phyloP scores from a whole-genome alignment of 2,797 vertebrate genomes.

The Schizopygopsis malacanthus region DNA sequence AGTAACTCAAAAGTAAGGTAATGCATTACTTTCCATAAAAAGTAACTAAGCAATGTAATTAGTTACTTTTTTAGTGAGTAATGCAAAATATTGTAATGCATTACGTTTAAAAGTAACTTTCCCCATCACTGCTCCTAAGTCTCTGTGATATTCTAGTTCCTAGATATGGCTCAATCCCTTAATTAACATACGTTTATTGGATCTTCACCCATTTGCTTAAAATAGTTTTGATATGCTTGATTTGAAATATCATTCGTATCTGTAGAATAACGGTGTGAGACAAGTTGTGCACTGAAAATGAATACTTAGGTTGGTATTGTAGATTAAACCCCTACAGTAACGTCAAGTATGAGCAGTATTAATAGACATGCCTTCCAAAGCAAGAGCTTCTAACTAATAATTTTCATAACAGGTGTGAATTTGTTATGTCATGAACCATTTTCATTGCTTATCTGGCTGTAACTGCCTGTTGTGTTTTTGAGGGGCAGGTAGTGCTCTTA shows the following conservation, averaged over 20 bases:
- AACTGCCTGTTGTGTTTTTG: conserved; percentile 59
- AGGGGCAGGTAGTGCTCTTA: conserved; percentile 60
- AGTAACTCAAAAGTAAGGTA: no score
- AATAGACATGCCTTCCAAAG: neutral
- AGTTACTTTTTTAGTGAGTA: no score
- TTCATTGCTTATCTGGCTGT: conserved; percentile 13
- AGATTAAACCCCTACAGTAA: neutral
- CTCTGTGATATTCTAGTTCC: neutral
- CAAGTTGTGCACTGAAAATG: neutral
- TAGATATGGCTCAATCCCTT: neutral
- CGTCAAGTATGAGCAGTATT: neutral
- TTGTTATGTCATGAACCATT: conserved; percentile 27
- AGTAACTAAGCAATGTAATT: no score
- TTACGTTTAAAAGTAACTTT: no score
- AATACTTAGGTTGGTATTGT: neutral
- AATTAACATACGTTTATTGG: neutral
- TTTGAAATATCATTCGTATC: neutral
- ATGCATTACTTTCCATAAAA: no score
- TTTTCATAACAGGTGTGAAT: conserved; percentile 16
- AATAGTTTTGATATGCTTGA: neutral
- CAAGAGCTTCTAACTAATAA: neutral
- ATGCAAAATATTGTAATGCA: no score
- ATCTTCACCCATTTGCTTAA: neutral
- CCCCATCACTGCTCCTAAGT: neutral
- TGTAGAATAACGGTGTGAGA: neutral